These are phyloP conservation scores for Ophioderma brevispina DNA, from an alignment of 35 echinoderm and acorn worm genomes.

Conservation along the genomic window DNA sequence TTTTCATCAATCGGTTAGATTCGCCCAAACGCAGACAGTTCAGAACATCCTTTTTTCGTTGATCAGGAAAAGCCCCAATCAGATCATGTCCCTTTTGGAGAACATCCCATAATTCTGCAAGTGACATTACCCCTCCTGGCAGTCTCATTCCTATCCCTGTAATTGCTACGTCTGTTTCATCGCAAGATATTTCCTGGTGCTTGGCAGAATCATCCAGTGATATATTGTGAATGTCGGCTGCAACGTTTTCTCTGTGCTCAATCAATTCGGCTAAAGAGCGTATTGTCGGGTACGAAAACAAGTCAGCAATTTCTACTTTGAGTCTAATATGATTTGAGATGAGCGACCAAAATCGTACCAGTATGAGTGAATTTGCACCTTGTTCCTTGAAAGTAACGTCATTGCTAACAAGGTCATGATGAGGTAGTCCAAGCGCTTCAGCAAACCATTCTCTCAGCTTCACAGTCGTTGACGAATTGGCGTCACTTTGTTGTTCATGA, in stretches of 20 bases:
- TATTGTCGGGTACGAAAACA: conserved; percentile 6
- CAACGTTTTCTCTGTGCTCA: background rate
- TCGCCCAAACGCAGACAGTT: background rate
- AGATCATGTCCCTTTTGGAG: background rate
- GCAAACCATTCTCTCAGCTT: background rate
- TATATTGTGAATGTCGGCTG: background rate
- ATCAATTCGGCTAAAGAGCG: background rate
- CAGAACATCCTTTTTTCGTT: background rate
- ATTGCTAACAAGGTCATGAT: background rate
- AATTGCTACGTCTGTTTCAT: background rate
- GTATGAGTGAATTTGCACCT: background rate
- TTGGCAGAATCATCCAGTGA: background rate
- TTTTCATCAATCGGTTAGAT: background rate
- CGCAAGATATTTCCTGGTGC: background rate
- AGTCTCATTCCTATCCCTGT: conserved; percentile 5
- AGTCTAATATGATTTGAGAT: background rate
- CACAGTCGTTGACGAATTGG: background rate
- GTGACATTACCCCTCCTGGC: conserved; percentile 14
- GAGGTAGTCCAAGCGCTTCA: background rate
- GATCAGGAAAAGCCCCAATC: background rate
- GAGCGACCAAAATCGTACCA: conserved; percentile 1
- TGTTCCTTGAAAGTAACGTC: background rate
- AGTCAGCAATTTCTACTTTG: conserved; percentile 13
- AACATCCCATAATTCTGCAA: conserved; percentile 2
- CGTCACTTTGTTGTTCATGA: background rate